Evolutionary conservation across 2,113 vertebrate genomes (phyloP), one percentile per base, ranked within the genome.

Genomic region (Lepus timidus): DNA sequence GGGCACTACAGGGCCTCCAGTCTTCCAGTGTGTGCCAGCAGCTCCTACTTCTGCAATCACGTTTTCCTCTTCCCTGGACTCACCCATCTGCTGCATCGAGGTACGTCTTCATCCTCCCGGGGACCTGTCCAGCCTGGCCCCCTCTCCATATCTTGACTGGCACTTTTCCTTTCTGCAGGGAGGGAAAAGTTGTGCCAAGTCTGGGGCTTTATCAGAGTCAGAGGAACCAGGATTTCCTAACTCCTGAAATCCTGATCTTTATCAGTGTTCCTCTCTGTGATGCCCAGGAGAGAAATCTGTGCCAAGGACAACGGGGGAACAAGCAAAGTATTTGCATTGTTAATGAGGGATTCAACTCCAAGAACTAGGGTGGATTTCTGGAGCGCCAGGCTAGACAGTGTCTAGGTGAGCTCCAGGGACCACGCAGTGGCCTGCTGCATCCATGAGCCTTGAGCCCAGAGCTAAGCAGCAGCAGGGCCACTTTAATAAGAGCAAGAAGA

Each of bases 401-500:
- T 67, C 25, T 44, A 6, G 70, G 74, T 62, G 64, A 61, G 64
- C 49, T 44, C 61, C 1, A n/a, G 52, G 23, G 65, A 70, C 29
- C 17, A 65, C 13, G 29, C 25, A 29, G 49, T 67, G 61, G 7
- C 10, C 25, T 29, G 23, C 4, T 52, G 20, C 14, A 6, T 52
- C 13, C 12, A 6, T 39, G 31, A 29, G 8, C 27, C 58, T 80
- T 82, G 49, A 67, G 33, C n/a, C 4, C 9, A 79, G 58, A 36
- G 22, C 17, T 31, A 78, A 33, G 19, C 23, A 19, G 78, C 39
- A 65, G 17, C 70, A 62, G n/a, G 51, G 20, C 14, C 39, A 44
- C 85, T 93, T 64, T 23, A 79, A 83, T 94, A 89, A 93, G 84
- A 85, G 36, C 49, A 89, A 88, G 74, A 88, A 78, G 36, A 89